phyloP scores from a whole-genome alignment of 2,797 vertebrate genomes.

The Atherinosoma microstoma region DNA sequence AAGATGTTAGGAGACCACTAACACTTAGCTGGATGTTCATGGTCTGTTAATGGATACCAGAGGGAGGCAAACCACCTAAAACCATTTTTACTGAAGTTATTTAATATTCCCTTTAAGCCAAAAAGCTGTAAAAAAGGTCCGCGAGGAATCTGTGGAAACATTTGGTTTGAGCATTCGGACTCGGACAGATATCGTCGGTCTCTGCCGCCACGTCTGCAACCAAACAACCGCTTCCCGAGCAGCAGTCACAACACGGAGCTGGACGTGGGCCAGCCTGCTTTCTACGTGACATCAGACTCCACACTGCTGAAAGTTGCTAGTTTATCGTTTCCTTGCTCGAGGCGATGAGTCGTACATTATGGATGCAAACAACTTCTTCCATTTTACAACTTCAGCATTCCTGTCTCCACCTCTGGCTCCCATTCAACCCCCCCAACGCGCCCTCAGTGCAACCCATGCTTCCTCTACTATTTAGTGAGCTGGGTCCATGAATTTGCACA shows the following conservation, averaged over 20 bases:
- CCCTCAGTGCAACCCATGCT: not conserved
- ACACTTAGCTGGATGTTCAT: not conserved
- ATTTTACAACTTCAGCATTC: not conserved
- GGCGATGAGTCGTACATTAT: conserved; percentile 22
- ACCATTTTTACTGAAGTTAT: conserved; percentile 1
- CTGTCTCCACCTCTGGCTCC: conserved; percentile 16
- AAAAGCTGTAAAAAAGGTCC: too few relatives aligned
- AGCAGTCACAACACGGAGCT: not conserved
- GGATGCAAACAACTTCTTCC: conserved; percentile 10
- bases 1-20: not conserved
- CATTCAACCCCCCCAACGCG: conserved; percentile 1
- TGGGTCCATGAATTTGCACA: not conserved
- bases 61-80: not conserved
- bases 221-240: not conserved
- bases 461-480: conserved; percentile 9
- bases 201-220: not conserved
- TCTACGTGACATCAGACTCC: conserved; percentile 12
- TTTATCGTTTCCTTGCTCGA: conserved; percentile 39
- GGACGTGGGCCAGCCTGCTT: not conserved
- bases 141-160: not conserved
- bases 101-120: not conserved
- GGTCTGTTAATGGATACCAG: conserved; percentile 4
- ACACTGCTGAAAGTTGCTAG: conserved; percentile 1
- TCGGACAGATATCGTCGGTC: not conserved
- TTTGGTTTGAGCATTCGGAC: not conserved